phyloP scores from a whole-genome alignment of 1,140 invertebrate species.

The Laupala kohalensis region DNA sequence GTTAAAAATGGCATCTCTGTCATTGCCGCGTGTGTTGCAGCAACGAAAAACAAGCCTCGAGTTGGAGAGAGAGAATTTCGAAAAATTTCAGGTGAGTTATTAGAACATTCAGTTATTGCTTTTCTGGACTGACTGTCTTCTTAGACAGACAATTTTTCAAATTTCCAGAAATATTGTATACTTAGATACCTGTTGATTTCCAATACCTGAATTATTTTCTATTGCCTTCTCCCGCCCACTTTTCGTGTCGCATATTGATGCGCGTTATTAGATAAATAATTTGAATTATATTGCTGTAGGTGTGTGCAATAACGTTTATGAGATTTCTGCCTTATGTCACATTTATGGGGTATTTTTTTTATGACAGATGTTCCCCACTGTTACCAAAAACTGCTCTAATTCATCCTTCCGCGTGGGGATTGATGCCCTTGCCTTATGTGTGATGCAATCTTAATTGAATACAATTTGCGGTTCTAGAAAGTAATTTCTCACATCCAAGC shows the following conservation, averaged over 20 bases:
- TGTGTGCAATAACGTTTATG: not conserved
- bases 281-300: not conserved
- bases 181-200: no score
- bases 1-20: conserved; percentile 50
- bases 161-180: no score
- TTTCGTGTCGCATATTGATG: no score
- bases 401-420: not conserved
- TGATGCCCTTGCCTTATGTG: not conserved
- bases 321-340: not conserved
- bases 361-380: not conserved
- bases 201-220: no score
- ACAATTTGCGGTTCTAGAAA: not conserved
- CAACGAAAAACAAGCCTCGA: conserved; percentile 58
- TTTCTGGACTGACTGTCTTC: not conserved
- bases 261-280: no score
- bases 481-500: no score
- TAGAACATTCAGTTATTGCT: not conserved
- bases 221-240: no score
- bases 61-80: conserved; percentile 57
- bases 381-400: not conserved
- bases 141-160: no score
- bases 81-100: conserved; percentile 54
- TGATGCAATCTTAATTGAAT: not conserved
- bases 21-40: conserved; percentile 53
- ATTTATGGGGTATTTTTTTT: not conserved